Percentiles rank a stretch among this genome's conserved stretches.
phyloP scores from a whole-genome alignment of 2,888 invertebrate species.

The Epistrophe grossulariae region DNA sequence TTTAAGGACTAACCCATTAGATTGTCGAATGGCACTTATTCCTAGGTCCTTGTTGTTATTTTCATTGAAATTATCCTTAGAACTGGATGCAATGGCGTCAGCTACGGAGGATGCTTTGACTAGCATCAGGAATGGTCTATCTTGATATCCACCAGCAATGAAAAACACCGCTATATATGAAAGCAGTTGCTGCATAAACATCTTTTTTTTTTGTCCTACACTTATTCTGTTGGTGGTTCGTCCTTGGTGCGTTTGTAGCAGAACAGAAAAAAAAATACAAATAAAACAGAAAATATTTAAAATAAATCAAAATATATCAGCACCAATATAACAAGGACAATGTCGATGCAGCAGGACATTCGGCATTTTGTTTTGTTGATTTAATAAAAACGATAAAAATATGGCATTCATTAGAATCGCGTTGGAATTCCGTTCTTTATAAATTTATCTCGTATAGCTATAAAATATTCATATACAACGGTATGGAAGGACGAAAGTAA shows the following conservation, averaged over 20 bases:
- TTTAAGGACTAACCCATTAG: slow-evolving; percentile 75
- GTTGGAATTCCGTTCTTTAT: slow-evolving; percentile 44
- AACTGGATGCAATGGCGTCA: slow-evolving; percentile 5
- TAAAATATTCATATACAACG: neutral
- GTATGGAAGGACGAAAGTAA: slow-evolving; percentile 20
- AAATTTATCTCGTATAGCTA: neutral
- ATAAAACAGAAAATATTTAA: slow-evolving; percentile 28
- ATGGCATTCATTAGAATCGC: slow-evolving; percentile 45
- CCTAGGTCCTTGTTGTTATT: slow-evolving; percentile 64
- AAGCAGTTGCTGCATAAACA: slow-evolving; percentile 64
- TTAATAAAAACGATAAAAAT: slow-evolving; percentile 38
- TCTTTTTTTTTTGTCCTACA: slow-evolving; percentile 18
- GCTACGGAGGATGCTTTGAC: slow-evolving; percentile 44
- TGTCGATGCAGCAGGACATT: slow-evolving; percentile 15
- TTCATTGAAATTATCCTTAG: slow-evolving; percentile 70
- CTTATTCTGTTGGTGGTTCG: slow-evolving; percentile 19
- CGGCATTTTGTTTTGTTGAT: slow-evolving; percentile 60
- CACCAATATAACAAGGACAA: slow-evolving; percentile 50
- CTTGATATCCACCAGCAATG: slow-evolving; percentile 66
- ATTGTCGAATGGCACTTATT: slow-evolving; percentile 63
- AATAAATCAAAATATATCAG: slow-evolving; percentile 66
- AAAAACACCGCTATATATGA: slow-evolving; percentile 59
- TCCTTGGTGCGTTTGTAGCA: slow-evolving; percentile 19
- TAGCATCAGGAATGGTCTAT: slow-evolving; percentile 44
- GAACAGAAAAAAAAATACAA: slow-evolving; percentile 22